These are phyloP conservation scores for Sclerurus mexicanus DNA, from an alignment of 2,113 vertebrate genomes.

Conservation along the genomic window DNA sequence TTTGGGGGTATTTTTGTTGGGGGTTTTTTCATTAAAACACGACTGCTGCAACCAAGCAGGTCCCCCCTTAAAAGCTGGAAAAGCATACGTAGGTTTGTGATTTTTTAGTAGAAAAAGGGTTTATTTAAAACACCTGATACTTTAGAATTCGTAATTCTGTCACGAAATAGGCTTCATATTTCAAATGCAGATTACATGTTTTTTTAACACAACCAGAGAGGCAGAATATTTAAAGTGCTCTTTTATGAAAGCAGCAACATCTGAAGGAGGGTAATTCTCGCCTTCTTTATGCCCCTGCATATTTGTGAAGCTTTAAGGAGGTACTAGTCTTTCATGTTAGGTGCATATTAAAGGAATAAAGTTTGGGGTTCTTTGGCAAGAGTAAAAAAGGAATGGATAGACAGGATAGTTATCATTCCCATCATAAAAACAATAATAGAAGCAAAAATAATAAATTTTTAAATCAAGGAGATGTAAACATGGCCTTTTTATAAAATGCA, in stretches of 20 bases:
- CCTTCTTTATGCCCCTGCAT: constrained; percentile 42
- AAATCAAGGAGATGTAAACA: constrained; percentile 23
- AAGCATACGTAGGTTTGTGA: background rate
- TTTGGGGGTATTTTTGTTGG: background rate
- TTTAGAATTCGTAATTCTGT: constrained; percentile 22
- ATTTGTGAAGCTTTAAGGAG: constrained; percentile 41
- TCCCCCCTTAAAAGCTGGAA: background rate
- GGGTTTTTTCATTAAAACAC: background rate
- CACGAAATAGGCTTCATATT: constrained; percentile 33
- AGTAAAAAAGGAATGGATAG: constrained; percentile 30
- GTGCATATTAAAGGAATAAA: constrained; percentile 25
- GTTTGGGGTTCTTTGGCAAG: constrained; percentile 37
- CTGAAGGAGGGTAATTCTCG: constrained; percentile 57
- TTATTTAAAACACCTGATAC: background rate
- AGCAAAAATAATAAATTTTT: background rate
- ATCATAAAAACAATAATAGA: constrained; percentile 39
- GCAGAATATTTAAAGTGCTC: constrained; percentile 25
- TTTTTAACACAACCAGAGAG: constrained; percentile 9
- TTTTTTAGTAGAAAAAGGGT: background rate
- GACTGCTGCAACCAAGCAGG: background rate
- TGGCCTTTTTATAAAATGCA: background rate
- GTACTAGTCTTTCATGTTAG: constrained; percentile 43
- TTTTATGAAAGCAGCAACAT: constrained; percentile 49
- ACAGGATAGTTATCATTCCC: constrained; percentile 38
- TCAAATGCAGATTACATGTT: constrained; percentile 23